phyloP scores from a whole-genome alignment of 1,140 invertebrate species.

The Dryas iulia region DNA sequence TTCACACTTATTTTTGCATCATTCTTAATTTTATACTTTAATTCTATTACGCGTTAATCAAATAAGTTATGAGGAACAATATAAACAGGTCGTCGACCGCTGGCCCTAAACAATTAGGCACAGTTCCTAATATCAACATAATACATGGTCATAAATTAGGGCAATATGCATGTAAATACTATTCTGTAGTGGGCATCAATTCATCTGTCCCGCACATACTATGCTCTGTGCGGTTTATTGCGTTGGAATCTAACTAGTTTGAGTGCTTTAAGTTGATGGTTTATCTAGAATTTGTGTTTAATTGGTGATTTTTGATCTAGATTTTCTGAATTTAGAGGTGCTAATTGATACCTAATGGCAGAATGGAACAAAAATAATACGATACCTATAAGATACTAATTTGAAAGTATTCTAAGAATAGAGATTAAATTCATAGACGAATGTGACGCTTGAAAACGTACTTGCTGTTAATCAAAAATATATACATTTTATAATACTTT shows the following conservation, averaged over 20 bases:
- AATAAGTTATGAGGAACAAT: neutral
- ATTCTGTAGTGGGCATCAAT: conserved; percentile 27
- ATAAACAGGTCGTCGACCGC: neutral
- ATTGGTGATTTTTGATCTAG: too few relatives aligned
- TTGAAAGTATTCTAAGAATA: too few relatives aligned
- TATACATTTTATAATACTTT: too few relatives aligned
- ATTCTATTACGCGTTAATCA: neutral
- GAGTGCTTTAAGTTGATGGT: neutral
- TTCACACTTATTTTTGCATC: too few relatives aligned
- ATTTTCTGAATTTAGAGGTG: neutral
- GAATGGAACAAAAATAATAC: too few relatives aligned
- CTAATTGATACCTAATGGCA: too few relatives aligned
- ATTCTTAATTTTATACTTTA: neutral
- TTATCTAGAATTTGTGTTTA: conserved; percentile 2
- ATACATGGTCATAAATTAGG: conserved; percentile 15
- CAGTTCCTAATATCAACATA: conserved; percentile 18
- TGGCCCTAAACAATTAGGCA: conserved; percentile 3
- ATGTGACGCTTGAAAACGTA: too few relatives aligned
- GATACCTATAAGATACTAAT: too few relatives aligned
- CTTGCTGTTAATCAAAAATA: too few relatives aligned
- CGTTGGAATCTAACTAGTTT: conserved; percentile 4
- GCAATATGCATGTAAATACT: conserved; percentile 21
- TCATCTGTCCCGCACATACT: conserved; percentile 22
- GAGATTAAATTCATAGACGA: too few relatives aligned
- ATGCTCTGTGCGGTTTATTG: conserved; percentile 12